phyloP scores from a whole-genome alignment of 2,888 invertebrate genomes.

The Amiota mariae region DNA sequence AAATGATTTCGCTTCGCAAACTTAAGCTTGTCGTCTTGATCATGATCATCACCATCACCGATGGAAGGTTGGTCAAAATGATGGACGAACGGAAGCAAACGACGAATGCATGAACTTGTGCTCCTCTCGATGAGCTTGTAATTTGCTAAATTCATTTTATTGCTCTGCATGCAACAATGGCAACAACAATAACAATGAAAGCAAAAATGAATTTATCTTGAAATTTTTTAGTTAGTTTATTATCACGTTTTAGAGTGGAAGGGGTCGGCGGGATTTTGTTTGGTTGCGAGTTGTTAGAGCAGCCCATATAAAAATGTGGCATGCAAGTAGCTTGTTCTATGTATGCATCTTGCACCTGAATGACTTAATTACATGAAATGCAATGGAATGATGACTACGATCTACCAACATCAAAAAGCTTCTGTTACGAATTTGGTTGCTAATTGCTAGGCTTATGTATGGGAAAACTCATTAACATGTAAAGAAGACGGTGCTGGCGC shows the following conservation, averaged over 20 bases:
- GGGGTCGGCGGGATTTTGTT: conserved; percentile 22
- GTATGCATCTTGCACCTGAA: conserved; percentile 48
- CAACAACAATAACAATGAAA: conserved; percentile 37
- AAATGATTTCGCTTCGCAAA: neutral
- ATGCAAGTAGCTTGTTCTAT: conserved; percentile 37
- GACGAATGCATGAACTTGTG: neutral
- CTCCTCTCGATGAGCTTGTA: conserved; percentile 57
- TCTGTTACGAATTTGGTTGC: conserved; percentile 2
- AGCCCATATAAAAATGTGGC: conserved; percentile 43
- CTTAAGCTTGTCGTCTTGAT: neutral
- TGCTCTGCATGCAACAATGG: conserved; percentile 62
- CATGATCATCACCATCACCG: neutral
- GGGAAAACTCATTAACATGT: conserved; percentile 57
- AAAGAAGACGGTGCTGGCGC: conserved; percentile 12
- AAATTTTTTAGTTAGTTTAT: conserved; percentile 64
- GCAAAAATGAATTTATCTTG: conserved; percentile 38
- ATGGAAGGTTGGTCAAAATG: too few species aligned
- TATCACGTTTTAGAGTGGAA: conserved; percentile 50
- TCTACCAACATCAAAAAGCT: neutral
- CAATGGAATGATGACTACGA: neutral
- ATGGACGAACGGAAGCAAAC: neutral
- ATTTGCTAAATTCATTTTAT: conserved; percentile 67
- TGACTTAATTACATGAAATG: conserved; percentile 58
- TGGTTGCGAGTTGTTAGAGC: conserved; percentile 33
- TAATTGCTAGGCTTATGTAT: conserved; percentile 15